Conservation (phyloP, 1,140 invertebrate species). For the Eufriesea mexicana region DNA sequence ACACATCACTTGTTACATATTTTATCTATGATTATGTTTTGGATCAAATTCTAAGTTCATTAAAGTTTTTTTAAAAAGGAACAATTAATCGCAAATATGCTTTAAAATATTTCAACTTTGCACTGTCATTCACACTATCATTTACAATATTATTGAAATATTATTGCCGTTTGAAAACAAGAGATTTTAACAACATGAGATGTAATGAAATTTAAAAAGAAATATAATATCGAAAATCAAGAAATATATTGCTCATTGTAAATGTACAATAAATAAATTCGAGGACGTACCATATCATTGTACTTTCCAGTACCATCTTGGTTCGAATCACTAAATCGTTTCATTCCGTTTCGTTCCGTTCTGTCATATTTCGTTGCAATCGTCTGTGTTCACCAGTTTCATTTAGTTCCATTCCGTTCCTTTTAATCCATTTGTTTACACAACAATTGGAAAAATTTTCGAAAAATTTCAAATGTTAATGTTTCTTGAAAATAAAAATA, state of each 20-base stretch:
- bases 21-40: background rate
- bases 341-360: slow-evolving; percentile 31
- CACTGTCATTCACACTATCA: slow-evolving; percentile 72
- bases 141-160: background rate
- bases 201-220: background rate
- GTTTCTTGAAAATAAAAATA: background rate
- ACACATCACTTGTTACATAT: background rate
- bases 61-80: background rate
- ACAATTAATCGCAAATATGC: background rate
- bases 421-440: background rate
- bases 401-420: slow-evolving; percentile 3
- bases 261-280: slow-evolving; percentile 43
- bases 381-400: background rate
- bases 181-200: background rate
- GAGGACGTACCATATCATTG: slow-evolving; percentile 94
- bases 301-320: slow-evolving; percentile 98
- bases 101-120: slow-evolving; percentile 74
- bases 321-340: slow-evolving; percentile 42
- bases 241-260: background rate
- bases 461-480: background rate
- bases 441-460: background rate
- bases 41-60: background rate
- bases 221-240: background rate
- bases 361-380: background rate
- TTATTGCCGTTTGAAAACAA: no score